A percentile compares a stretch with the other conserved stretches of the same genome.
Conservation (phyloP, 2,888 invertebrate genomes). For the Rapana venosa region DNA sequence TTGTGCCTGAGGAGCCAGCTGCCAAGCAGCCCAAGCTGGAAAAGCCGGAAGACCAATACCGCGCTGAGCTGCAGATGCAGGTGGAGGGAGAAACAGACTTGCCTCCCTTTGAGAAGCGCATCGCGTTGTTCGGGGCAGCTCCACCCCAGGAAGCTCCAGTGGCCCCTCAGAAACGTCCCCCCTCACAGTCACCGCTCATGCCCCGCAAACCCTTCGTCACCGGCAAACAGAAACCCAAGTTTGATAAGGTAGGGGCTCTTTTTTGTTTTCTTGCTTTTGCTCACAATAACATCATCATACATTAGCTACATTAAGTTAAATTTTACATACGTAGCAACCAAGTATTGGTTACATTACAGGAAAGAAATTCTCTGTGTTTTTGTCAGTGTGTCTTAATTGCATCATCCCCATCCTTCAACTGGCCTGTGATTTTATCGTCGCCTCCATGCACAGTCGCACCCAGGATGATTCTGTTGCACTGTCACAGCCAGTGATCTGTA, state of each 20-base stretch:
- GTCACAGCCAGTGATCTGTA: too few species aligned
- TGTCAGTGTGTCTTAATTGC: too few species aligned
- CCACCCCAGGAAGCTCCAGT: conserved; percentile 50
- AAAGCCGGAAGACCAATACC: conserved; percentile 57
- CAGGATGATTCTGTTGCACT: too few species aligned
- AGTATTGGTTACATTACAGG: too few species aligned
- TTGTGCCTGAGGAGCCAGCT: conserved; percentile 57
- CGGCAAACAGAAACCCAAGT: conserved; percentile 50
- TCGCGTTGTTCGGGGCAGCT: conserved; percentile 59
- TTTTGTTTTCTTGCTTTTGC: not conserved
- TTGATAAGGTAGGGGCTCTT: conserved; percentile 40
- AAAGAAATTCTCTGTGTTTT: too few species aligned
- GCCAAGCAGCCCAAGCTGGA: conserved; percentile 66
- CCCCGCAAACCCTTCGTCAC: conserved; percentile 48
- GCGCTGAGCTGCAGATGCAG: conserved; percentile 66
- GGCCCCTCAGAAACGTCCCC: conserved; percentile 39
- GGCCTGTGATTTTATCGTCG: too few species aligned
- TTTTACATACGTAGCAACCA: too few species aligned
- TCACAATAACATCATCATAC: too few species aligned
- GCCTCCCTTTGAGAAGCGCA: conserved; percentile 65
- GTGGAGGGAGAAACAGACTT: conserved; percentile 58
- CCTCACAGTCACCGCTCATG: conserved; percentile 40
- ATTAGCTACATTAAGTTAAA: too few species aligned
- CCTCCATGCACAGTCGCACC: too few species aligned
- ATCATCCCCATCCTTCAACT: too few species aligned